Evolutionary conservation across 2,797 vertebrate genomes (phyloP).

Genomic region (Melanotaenia parkinsoni): DNA sequence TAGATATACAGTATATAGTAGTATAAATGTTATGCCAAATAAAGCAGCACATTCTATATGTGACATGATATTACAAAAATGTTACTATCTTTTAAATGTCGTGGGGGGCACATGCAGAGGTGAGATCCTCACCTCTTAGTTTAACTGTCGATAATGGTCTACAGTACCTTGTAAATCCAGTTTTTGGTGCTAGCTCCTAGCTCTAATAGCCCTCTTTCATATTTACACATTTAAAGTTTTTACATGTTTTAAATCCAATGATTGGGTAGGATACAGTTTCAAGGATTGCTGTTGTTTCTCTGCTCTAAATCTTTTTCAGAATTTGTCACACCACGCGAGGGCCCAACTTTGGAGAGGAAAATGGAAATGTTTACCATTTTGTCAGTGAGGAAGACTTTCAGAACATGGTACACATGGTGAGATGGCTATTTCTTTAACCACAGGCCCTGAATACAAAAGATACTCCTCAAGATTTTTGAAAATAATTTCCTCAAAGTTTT

Average conservation of each 20-base stretch:
- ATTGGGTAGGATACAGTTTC: not conserved
- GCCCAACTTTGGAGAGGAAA: conserved; percentile 89
- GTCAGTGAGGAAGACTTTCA: conserved; percentile 88
- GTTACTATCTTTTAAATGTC: no score
- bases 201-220: conserved; percentile 3
- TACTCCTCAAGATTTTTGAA: conserved; percentile 2
- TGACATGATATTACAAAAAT: not conserved
- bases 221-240: conserved; percentile 12
- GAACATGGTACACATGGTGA: conserved; percentile 85
- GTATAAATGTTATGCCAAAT: not conserved
- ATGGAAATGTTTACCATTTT: conserved; percentile 92
- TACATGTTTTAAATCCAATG: conserved; percentile 27
- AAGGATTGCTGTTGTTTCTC: conserved; percentile 7
- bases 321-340: conserved; percentile 91
- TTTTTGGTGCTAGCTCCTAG: not conserved
- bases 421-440: conserved; percentile 32
- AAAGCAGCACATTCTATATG: not conserved
- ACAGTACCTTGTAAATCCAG: not conserved
- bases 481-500: not conserved
- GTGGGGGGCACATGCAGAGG: no score
- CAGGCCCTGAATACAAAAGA: not conserved
- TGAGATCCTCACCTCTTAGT: not conserved
- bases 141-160: conserved; percentile 22
- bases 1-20: not conserved
- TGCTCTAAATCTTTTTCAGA: conserved; percentile 69